Evolutionary conservation across 2,113 vertebrate species (phyloP), one percentile per base, ranked within the genome.

Genomic region (Chlorodrepanis virens): DNA sequence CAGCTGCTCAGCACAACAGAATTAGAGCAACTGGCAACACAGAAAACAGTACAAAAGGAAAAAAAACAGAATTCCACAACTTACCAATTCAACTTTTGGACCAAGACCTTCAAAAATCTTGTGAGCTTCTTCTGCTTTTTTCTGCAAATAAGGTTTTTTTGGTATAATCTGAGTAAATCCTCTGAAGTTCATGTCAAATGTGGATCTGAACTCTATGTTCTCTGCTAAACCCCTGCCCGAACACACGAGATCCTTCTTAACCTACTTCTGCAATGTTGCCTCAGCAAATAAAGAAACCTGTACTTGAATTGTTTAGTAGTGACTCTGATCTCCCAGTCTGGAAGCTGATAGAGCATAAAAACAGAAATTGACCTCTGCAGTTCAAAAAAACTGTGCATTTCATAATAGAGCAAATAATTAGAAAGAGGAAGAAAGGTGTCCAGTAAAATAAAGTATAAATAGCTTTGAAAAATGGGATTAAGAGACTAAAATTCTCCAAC

Each of bases 111-210:
- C 99, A 94, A 99, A 98, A 89, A 99, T 99, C 98, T 99, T 99
- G 97, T 99, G 99, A 91, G 99, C 99, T 97, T 99, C 99, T 97
- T 99, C 99, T 63, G 99, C 99, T 98, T 99, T 99, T 99, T 99
- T 99, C 99, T 99, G 97, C 22, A 97, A 97, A 91, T 31, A 65
- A 98, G 45, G 95, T 86, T 87, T 54, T 87, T 83, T 94, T 83
- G 67, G 20, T 60, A 88, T 10, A 75, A 31, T 64, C 12, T 56
- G 65, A 90, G 56, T 78, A 80, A 95, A 72, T 33, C 17, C 88
- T 12, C 47, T 71, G 39, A 83, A 86, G 59, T 83, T 69, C 47
- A n/a, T 37, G 29, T 37, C 50, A 69, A 76, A 90, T 56, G 54
- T 10, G 14, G 42, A 42, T 28, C n/a, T 57, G 45, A 86, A 64